Base-by-base conservation (phyloP, 2,888 invertebrate genomes). In the Frankliniella intonsa region DNA sequence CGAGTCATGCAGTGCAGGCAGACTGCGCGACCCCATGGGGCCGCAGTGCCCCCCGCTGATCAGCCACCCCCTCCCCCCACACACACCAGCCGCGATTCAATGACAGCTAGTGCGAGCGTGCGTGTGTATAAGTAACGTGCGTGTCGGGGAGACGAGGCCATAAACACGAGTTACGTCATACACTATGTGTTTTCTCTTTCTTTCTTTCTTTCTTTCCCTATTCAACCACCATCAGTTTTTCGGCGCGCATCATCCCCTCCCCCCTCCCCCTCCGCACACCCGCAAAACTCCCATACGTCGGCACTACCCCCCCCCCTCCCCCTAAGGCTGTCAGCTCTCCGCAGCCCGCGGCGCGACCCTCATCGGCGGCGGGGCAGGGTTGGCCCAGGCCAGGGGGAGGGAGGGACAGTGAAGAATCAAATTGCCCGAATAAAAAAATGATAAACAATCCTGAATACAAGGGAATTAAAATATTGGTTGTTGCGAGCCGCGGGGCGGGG, bases 401-500 rank as follows among this genome's bases (percentile, higher is more conserved):
- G 55, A 55, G 55, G 17, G 55, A 25, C 22, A 76, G 69, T 22
- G 69, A 76, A 22, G 69, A 76, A 76, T 76, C 69, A 76, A 76
- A 76, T 76, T 76, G 69, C 69, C 69, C 69, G 69, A 76, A 76
- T 76, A 25, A 76, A 76, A 76, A 76, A 76, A 76, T 76, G 69
- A 76, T 76, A 76, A 76, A 76, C 69, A 76, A 76, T 76, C 69
- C 25, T 25, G 69, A 76, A 76, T 76, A 76, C 69, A 76, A 76
- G 69, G 69, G 69, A 76, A 76, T 76, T 76, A 76, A 76, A 76
- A 76, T 76, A 76, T 76, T 76, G 69, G 69, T 76, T 76, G 69
- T 76, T n/a, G 25, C 22, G 62, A 62, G 62, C 69, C 5, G 69
- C 69, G 22, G 9, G 9, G 11, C 69, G 22, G 5, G 38, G 38